Conservation (phyloP, 1,140 invertebrate genomes). For the Drosophila persimilis region DNA sequence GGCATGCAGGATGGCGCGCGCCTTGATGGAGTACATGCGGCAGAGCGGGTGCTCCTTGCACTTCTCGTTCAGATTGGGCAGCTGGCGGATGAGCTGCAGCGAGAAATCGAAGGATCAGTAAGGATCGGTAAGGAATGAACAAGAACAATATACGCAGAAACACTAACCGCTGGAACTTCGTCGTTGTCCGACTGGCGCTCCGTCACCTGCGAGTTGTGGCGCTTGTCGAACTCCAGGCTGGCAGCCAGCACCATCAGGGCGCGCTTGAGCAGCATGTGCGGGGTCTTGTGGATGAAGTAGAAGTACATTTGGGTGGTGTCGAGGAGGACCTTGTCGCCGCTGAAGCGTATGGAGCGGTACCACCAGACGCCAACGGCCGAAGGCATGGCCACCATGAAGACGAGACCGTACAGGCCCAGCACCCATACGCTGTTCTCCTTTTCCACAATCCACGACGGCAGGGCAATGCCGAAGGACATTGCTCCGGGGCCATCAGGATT, state of each 20-base stretch:
- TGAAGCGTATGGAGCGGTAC: slow-evolving; percentile 98
- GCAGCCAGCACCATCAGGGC: slow-evolving; percentile 98
- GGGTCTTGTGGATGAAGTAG: slow-evolving; percentile 97
- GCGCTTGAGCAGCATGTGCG: slow-evolving; percentile 96
- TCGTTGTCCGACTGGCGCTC: slow-evolving; percentile 97
- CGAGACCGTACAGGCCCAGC: slow-evolving; percentile 95
- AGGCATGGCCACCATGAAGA: slow-evolving; percentile 99
- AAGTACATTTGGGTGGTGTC: slow-evolving; percentile 98
- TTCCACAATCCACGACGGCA: slow-evolving; percentile 99
- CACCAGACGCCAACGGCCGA: slow-evolving; percentile 98
- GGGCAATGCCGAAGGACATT: slow-evolving; percentile 99
- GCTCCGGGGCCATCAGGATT: slow-evolving; percentile 99
- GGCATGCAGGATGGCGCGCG: slow-evolving; percentile 96
- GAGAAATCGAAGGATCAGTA: too few relatives aligned
- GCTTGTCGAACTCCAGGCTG: slow-evolving; percentile 97
- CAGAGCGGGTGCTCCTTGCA: slow-evolving; percentile 97
- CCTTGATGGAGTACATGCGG: slow-evolving; percentile 98
- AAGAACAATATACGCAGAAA: not conserved
- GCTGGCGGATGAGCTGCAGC: slow-evolving; percentile 92
- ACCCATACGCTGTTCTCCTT: slow-evolving; percentile 99
- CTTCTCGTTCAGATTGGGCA: slow-evolving; percentile 96
- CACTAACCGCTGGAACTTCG: slow-evolving; percentile 94
- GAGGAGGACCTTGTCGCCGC: slow-evolving; percentile 96
- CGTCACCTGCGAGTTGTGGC: slow-evolving; percentile 96
- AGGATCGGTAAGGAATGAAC: too few relatives aligned